Conservation (phyloP, 1,140 invertebrate species). For the Calosoma granatense region DNA sequence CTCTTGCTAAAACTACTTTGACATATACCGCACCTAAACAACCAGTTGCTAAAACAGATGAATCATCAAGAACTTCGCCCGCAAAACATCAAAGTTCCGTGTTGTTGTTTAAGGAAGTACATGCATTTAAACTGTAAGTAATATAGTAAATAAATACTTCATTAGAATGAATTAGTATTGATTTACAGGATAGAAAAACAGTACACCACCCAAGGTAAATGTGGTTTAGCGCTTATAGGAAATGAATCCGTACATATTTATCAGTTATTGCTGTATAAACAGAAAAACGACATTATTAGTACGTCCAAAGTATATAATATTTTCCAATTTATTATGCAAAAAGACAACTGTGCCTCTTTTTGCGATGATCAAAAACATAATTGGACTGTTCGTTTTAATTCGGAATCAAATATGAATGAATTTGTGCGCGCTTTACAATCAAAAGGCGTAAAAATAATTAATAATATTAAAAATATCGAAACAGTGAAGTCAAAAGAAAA, state of each 20-base stretch:
- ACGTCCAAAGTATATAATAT: slow-evolving; percentile 14
- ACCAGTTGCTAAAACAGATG: slow-evolving; percentile 13
- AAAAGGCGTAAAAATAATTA: slow-evolving; percentile 13
- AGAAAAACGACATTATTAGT: slow-evolving; percentile 19
- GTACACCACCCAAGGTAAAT: slow-evolving; percentile 18
- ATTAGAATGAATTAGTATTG: background rate
- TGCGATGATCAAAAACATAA: slow-evolving; percentile 20
- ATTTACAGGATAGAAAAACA: slow-evolving; percentile 17
- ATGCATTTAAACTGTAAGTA: slow-evolving; percentile 22
- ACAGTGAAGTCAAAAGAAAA: background rate
- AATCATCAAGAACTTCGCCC: slow-evolving; percentile 8
- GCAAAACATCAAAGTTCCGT: slow-evolving; percentile 15
- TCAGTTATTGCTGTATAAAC: slow-evolving; percentile 23
- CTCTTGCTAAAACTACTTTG: slow-evolving; percentile 15
- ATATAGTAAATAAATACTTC: slow-evolving; percentile 1
- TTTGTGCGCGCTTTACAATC: slow-evolving; percentile 17
- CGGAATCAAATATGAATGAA: slow-evolving; percentile 14
- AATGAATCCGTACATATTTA: slow-evolving; percentile 12
- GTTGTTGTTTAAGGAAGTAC: slow-evolving; percentile 17
- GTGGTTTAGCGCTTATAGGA: slow-evolving; percentile 21
- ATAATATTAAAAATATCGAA: slow-evolving; percentile 1
- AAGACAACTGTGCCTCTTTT: slow-evolving; percentile 20
- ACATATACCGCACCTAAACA: slow-evolving; percentile 24
- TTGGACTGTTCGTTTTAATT: slow-evolving; percentile 22
- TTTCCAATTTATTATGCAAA: slow-evolving; percentile 17